phyloP scores from a whole-genome alignment of 2,888 invertebrate genomes.

The Tetramorium bicarinatum region DNA sequence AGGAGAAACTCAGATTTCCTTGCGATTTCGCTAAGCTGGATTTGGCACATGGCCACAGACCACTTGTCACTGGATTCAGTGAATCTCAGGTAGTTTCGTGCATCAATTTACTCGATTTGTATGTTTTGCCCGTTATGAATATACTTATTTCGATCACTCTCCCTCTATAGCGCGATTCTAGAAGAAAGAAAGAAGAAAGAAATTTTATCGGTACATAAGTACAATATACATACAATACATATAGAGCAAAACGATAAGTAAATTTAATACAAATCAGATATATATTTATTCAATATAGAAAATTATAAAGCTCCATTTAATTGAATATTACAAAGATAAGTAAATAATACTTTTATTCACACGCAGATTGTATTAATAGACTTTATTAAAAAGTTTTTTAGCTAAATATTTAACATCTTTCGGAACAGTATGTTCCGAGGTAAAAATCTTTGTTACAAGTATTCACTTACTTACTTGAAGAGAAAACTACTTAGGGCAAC shows the following conservation, averaged over 20 bases:
- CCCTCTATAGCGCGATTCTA: neutral
- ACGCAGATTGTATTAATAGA: neutral
- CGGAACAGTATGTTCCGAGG: neutral
- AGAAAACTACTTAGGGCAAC: neutral
- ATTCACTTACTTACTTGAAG: neutral
- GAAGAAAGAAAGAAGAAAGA: neutral
- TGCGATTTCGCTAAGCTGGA: constrained; percentile 8
- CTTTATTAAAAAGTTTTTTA: neutral
- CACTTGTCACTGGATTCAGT: constrained; percentile 14
- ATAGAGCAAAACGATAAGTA: neutral
- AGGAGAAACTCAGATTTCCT: constrained; percentile 1
- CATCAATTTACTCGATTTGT: neutral
- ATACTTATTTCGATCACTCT: neutral
- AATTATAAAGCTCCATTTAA: neutral
- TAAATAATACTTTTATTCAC: neutral
- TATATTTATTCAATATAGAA: neutral
- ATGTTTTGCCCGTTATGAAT: neutral
- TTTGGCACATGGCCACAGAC: constrained; percentile 3
- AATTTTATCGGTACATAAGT: neutral
- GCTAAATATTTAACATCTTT: neutral
- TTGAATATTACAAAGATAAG: neutral
- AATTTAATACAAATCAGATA: neutral
- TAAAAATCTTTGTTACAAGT: too few relatives aligned
- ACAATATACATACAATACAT: too few relatives aligned
- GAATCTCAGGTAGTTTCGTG: too few relatives aligned